Conservation (phyloP, 37 sponge, comb jelly and placozoan species). For the Spongia lamella region DNA sequence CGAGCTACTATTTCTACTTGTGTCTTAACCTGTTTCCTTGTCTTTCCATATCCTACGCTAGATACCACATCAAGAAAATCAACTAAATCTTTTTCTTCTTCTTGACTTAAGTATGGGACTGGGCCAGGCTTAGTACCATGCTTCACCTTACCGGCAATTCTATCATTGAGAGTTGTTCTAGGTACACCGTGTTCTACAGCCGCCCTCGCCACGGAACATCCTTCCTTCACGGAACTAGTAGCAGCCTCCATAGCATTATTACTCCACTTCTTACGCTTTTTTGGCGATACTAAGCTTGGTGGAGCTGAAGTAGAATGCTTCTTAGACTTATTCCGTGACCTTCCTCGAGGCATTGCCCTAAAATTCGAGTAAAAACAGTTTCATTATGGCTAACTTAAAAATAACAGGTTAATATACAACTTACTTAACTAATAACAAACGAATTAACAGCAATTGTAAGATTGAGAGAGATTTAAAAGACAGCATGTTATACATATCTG, state of each 20-base stretch:
- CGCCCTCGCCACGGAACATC: neutral
- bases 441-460: too few relatives aligned
- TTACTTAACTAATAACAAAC: too few relatives aligned
- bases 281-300: too few relatives aligned
- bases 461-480: too few relatives aligned
- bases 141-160: neutral
- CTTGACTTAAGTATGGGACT: neutral
- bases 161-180: constrained; percentile 11
- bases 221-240: neutral
- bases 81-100: neutral
- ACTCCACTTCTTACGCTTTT: constrained; percentile 13
- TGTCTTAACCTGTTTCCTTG: neutral
- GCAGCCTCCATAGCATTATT: constrained; percentile 17
- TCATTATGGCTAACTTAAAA: too few relatives aligned
- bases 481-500: too few relatives aligned
- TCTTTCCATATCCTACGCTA: neutral
- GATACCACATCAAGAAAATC: neutral
- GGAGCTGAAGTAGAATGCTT: too few relatives aligned
- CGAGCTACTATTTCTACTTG: neutral
- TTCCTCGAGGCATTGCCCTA: too few relatives aligned
- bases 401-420: too few relatives aligned
- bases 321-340: too few relatives aligned
- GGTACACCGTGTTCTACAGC: constrained; percentile 10
- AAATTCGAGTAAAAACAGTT: too few relatives aligned
- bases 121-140: constrained; percentile 27